These are phyloP conservation scores for Pimpla rufipes DNA, from an alignment of 2,888 invertebrate genomes.

Conservation along the genomic window DNA sequence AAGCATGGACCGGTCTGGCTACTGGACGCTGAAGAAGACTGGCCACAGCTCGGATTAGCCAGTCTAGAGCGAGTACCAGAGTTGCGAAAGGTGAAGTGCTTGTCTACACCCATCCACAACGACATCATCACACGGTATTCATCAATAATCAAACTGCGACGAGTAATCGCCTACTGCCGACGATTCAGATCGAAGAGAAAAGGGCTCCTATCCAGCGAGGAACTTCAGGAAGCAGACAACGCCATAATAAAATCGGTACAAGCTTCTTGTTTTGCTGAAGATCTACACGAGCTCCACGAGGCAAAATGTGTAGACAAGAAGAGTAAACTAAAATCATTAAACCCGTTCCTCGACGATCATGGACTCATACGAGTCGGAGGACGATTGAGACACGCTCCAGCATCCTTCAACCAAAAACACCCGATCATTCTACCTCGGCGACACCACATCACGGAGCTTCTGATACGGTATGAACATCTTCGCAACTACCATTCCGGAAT, in stretches of 20 bases:
- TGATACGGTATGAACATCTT: conserved; percentile 53
- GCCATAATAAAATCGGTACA: conserved; percentile 26
- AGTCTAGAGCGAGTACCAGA: neutral
- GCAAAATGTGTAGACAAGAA: conserved; percentile 10
- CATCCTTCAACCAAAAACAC: conserved; percentile 40
- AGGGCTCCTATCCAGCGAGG: conserved; percentile 14
- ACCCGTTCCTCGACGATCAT: neutral
- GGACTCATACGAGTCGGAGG: conserved; percentile 5
- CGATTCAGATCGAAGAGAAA: conserved; percentile 46
- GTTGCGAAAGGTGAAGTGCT: neutral
- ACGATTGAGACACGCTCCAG: neutral
- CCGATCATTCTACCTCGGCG: conserved; percentile 54
- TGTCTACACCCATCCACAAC: neutral
- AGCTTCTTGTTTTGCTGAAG: conserved; percentile 10
- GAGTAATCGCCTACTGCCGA: conserved; percentile 56
- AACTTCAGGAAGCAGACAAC: conserved; percentile 29
- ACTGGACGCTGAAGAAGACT: conserved; percentile 5
- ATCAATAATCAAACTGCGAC: conserved; percentile 37
- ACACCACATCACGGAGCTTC: conserved; percentile 60
- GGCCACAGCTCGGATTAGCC: conserved; percentile 3
- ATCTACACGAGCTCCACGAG: conserved; percentile 4
- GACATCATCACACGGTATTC: conserved; percentile 43
- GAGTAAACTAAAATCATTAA: neutral
- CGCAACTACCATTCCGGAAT: conserved; percentile 49
- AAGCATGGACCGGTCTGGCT: conserved; percentile 48